Conservation (phyloP, 2,113 vertebrate species). For the Corvus moneduloides region DNA sequence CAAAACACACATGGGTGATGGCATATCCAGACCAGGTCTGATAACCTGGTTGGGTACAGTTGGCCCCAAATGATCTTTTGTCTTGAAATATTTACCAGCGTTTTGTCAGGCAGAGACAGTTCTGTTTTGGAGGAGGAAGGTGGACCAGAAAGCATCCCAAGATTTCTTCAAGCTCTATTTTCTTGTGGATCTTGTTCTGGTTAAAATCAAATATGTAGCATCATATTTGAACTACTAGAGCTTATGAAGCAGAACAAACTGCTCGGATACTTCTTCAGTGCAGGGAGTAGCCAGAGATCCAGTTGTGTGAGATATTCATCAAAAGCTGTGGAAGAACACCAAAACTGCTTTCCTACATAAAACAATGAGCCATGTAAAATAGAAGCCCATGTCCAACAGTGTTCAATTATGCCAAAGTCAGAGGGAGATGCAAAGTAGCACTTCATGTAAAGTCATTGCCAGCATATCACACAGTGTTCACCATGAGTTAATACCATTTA, state of each 20-base stretch:
- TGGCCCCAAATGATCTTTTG: not conserved
- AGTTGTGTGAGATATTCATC: not conserved
- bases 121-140: not conserved
- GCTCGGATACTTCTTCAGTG: not conserved
- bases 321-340: not conserved
- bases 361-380: not conserved
- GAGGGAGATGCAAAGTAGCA: not conserved
- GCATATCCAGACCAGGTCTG: not conserved
- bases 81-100: not conserved
- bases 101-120: not conserved
- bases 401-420: not conserved
- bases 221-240: not conserved
- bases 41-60: not conserved
- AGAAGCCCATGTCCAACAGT: not conserved
- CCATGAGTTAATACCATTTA: not conserved
- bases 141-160: not conserved
- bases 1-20: not conserved
- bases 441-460: not conserved
- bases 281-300: not conserved
- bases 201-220: not conserved
- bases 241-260: not conserved
- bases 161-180: not conserved
- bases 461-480: not conserved
- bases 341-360: not conserved
- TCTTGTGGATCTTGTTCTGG: not conserved